Evolutionary conservation across 37 sponge, comb jelly and placozoan species (phyloP).

Genomic region (Lycopodina hypogea): DNA sequence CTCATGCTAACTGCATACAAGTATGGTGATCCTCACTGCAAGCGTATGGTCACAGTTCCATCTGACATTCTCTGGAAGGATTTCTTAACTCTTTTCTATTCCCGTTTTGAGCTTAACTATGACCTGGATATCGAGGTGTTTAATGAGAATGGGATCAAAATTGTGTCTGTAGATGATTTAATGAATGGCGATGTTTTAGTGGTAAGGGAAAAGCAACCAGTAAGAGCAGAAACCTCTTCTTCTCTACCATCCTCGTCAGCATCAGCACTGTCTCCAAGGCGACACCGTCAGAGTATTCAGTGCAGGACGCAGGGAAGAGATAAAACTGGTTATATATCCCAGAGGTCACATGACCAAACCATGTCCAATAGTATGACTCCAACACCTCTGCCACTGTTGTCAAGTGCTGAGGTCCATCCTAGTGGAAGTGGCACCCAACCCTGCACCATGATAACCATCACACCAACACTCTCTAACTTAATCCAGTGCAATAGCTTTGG

Average conservation of each 20-base stretch:
- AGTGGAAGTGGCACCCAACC: not conserved
- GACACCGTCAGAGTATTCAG: not conserved
- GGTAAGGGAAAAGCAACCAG: not conserved
- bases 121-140: slow-evolving; percentile 28
- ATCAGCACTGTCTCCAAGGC: not conserved
- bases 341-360: slow-evolving; percentile 5
- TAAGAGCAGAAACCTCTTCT: not conserved
- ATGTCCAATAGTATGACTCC: not conserved
- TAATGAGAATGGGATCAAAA: slow-evolving; percentile 45
- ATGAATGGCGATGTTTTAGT: slow-evolving; percentile 36
- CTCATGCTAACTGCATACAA: slow-evolving; percentile 36
- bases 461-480: slow-evolving; percentile 25
- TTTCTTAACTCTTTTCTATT: slow-evolving; percentile 24
- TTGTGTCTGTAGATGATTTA: slow-evolving; percentile 39
- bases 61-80: slow-evolving; percentile 38
- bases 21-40: slow-evolving; percentile 20
- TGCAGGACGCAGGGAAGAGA: not conserved
- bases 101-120: slow-evolving; percentile 8
- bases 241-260: not conserved
- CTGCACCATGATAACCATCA: not conserved
- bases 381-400: not conserved
- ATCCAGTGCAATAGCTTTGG: slow-evolving; percentile 42
- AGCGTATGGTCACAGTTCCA: slow-evolving; percentile 47
- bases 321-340: not conserved
- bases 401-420: not conserved